A percentile compares a stretch with the other conserved stretches of the same genome.
Conservation (phyloP, 2,113 vertebrate species). For the Pseudorectes ferrugineus region DNA sequence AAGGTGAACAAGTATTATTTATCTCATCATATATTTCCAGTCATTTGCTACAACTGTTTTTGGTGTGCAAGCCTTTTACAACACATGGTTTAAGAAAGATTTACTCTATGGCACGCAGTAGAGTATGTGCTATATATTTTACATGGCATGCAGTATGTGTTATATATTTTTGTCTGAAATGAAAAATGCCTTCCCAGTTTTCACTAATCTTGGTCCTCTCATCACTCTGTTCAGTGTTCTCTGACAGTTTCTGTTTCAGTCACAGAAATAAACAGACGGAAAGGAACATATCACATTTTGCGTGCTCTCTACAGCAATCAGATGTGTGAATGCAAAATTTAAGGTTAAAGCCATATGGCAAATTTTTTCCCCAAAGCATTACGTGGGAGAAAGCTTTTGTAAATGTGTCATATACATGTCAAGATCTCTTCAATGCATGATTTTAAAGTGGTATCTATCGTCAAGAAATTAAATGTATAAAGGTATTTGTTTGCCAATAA, state of each 20-base stretch:
- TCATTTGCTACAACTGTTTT: not conserved
- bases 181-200: not conserved
- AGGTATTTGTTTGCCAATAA: not conserved
- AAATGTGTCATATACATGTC: not conserved
- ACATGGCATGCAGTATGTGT: not conserved
- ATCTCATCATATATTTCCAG: not conserved
- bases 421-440: not conserved
- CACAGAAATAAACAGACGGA: not conserved
- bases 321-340: not conserved
- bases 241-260: not conserved
- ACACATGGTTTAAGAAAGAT: not conserved
- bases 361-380: not conserved
- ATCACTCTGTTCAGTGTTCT: not conserved
- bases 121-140: not conserved
- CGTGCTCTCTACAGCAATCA: not conserved
- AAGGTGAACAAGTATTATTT: not conserved
- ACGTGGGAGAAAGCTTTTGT: not conserved
- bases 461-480: not conserved
- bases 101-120: not conserved
- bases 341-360: not conserved
- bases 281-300: constrained; percentile 8
- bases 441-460: not conserved
- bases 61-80: not conserved
- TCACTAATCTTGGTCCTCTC: not conserved
- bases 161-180: not conserved